Evolutionary conservation across 2,113 vertebrate genomes (phyloP), one percentile per base, ranked within the genome.

Genomic region (Phycodurus eques): DNA sequence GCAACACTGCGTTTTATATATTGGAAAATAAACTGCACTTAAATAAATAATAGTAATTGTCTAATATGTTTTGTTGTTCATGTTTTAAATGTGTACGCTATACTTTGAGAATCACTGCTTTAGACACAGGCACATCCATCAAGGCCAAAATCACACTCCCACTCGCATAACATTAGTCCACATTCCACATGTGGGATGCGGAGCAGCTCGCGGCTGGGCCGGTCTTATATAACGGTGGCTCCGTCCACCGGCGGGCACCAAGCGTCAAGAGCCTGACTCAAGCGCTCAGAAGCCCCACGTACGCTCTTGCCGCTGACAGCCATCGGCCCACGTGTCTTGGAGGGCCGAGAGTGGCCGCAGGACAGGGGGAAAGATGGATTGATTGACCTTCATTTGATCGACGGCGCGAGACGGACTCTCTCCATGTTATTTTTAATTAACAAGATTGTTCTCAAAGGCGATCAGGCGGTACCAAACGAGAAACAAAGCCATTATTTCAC

Each of bases 121-220:
- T 15, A 57, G 49, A 61, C 27, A 27, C 27, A 27, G 27, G 27
- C 27, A 71, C 43, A 83, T 78, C 75, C 75, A 82, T 83, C 76
- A 76, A 72, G 74, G 80, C 74, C 62, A 79, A 78, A 75, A 79
- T 71, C 72, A 57, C 35, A 70, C 80, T 43, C 85, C 80, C 77
- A 85, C 82, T 63, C 66, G 62, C 67, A 70, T 33, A 73, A 9
- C 79, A 74, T 80, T 72, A 60, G 77, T 75, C 77, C 54, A 79
- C 49, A 51, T 76, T 85, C 83, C 81, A 82, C 81, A 84, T 80
- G 88, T 86, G 86, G 83, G 86, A 87, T 87, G 89, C 72, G 75
- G 65, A 78, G 62, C 81, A 77, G 76, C 82, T 87, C 85, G 68
- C 75, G 42, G 17, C 31, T 63, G 80, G 76, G 65, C 66, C 20